A percentile compares a stretch with the other conserved stretches of the same genome.
These are phyloP conservation scores for Harpalus rubripes DNA, from an alignment of 2,888 invertebrate species.

Conservation along the genomic window DNA sequence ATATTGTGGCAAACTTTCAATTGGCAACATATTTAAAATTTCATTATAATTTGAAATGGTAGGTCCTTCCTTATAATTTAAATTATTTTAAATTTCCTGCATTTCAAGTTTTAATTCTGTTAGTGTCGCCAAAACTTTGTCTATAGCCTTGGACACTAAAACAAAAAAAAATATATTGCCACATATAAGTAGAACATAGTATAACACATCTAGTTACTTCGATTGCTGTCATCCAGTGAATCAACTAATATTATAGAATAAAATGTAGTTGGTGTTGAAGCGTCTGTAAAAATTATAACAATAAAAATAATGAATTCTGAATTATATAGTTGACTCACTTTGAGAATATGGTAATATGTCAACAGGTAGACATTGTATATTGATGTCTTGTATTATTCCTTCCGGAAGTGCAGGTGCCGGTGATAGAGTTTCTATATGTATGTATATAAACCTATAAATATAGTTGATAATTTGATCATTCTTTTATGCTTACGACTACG, in stretches of 20 bases:
- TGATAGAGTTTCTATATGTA: neutral
- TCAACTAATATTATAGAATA: neutral
- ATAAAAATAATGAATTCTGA: too few species aligned
- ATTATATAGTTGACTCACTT: neutral
- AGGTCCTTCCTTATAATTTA: too few species aligned
- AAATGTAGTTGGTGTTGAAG: neutral
- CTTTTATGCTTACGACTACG: neutral
- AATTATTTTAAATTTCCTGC: too few species aligned
- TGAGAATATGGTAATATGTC: conserved; percentile 11
- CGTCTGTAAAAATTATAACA: neutral
- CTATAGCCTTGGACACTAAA: too few species aligned
- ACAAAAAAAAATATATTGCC: neutral
- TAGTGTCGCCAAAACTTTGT: too few species aligned
- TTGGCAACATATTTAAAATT: too few species aligned
- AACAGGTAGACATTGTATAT: neutral
- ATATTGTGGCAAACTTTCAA: too few species aligned
- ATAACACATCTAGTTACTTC: neutral
- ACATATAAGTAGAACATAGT: too few species aligned
- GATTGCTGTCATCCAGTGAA: neutral
- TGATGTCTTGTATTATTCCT: conserved; percentile 2
- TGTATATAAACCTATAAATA: neutral
- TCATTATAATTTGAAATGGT: too few species aligned
- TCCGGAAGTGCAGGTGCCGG: conserved; percentile 4
- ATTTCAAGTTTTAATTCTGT: too few species aligned
- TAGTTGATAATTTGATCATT: neutral